These are phyloP conservation scores for Anoncus sp. DNA, from an alignment of 2,888 invertebrate genomes.

Conservation along the genomic window DNA sequence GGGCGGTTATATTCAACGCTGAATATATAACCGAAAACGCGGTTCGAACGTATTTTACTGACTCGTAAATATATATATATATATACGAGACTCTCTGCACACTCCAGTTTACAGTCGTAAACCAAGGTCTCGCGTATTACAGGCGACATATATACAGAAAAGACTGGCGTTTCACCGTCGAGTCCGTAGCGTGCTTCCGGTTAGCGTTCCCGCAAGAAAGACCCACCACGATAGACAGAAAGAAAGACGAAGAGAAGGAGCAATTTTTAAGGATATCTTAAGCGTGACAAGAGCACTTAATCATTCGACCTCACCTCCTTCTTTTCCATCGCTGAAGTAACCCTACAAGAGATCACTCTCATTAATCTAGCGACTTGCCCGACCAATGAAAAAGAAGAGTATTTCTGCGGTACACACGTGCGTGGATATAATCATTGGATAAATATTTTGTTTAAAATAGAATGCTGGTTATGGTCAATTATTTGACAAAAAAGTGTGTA, in stretches of 20 bases:
- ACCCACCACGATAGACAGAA: conserved; percentile 24
- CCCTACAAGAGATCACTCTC: conserved; percentile 2
- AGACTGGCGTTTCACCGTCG: conserved; percentile 56
- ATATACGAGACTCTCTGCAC: conserved; percentile 4
- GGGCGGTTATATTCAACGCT: conserved; percentile 27
- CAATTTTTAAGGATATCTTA: conserved; percentile 69
- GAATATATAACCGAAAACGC: conserved; percentile 24
- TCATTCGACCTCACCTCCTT: conserved; percentile 65
- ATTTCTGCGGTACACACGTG: neutral
- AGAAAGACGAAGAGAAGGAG: conserved; percentile 32
- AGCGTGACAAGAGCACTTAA: conserved; percentile 68
- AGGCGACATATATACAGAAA: neutral
- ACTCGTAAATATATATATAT: neutral
- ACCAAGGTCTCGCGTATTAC: conserved; percentile 41
- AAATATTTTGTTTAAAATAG: neutral
- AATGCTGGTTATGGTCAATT: no score
- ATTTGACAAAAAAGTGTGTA: no score
- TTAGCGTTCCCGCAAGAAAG: conserved; percentile 47
- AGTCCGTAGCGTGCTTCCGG: conserved; percentile 76
- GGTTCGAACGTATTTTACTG: conserved; percentile 18
- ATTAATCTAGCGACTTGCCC: conserved; percentile 9
- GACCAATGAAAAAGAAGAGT: conserved; percentile 6
- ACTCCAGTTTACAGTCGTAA: conserved; percentile 3
- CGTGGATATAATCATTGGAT: neutral
- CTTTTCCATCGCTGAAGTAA: conserved; percentile 49